Evolutionary conservation across 2,797 vertebrate genomes (phyloP), one percentile per base, ranked within the genome.

Genomic region (Miichthys miiuy): DNA sequence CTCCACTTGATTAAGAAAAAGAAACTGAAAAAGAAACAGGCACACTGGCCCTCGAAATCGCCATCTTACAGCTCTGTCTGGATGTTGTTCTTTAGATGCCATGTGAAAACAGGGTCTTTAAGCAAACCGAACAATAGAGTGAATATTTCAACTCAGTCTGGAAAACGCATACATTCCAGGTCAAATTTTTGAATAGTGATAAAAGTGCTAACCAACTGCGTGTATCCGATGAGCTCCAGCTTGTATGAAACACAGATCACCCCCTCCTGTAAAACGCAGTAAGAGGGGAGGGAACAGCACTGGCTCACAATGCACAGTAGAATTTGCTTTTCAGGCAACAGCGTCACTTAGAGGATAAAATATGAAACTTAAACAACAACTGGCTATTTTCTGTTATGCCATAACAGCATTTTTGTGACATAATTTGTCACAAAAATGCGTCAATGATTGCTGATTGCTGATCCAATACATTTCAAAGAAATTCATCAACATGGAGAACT

Each of bases 341-440:
- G 92, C 89, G 89, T 88, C 92, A 42, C 90, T 91, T 75, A 71
- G 82, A 88, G 92, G 87, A n/a, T 38, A 80, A 76, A 75, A 68
- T 3, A 21, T 9, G 30, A 50, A 87, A 77, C 1, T 38, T 1
- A 44, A 60, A 1, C n/a, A 34, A 5, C 1, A 52, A 20, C 4
- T 58, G 0, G 51, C 20, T 13, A 8, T 4, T 25, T 4, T 38
- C 2, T 42, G 18, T 34, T 25, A n/a, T 12, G 10, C 6, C 5
- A 13, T 41, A n/a, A n/a, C n/a, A n/a, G n/a, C n/a, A n/a, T n/a
- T n/a, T n/a, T n/a, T n/a, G n/a, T n/a, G n/a, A n/a, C n/a, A n/a
- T n/a, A n/a, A 38, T 2, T 48, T 65, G 4, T 3, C 0, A n/a
- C 41, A 16, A 17, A 52, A 42, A 61, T 0, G 20, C 1, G 2